Base-by-base conservation (phyloP, 2,888 invertebrate species). In the Drosophila leonis region DNA sequence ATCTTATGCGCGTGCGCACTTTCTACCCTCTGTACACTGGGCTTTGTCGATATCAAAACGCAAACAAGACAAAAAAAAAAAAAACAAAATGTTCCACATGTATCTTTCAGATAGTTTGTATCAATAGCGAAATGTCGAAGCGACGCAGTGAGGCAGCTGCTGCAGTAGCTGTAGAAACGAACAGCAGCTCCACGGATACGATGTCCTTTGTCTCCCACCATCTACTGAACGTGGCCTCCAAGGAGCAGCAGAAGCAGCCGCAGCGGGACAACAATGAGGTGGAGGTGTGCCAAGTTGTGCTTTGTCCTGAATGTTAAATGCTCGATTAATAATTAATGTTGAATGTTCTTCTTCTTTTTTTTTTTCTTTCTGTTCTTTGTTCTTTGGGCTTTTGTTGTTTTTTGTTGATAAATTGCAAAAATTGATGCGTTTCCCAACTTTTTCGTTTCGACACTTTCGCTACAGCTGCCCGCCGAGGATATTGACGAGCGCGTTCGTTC, bases 31-130 rank as follows among this genome's bases (percentile, higher is more conserved):
- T 63, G 27, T 41, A 72, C 68, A 62, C 48, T 49, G 62, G 72
- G 83, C 72, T 71, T 68, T 85, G 72, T 60, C 82, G 82, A 76
- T n/a, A 27, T 76, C 74, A 68, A 83, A 55, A 55, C 55, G 78
- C 80, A 85, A 84, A 78, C 75, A 72, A 77, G 20, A 46, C 13
- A 46, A 27, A 46, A 48, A n/a, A 48, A 29, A 29, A 29, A 4
- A 48, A 29, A 29, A 48, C n/a, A 29, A 78, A 78, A 72, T 65
- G 63, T 81, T 83, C 69, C 78, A 72, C 60, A 82, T 84, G 56
- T 82, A 78, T 82, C 68, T 90, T 88, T 80, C 85, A 90, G 90
- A 90, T 87, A 90, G 87, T 90, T 75, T 90, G 83, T 83, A 83
- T 88, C 75, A 83, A 75, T 82, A 83, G 82, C 65, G 78, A 82